A percentile compares a stretch with the other conserved stretches of the same genome.
phyloP scores from a whole-genome alignment of 2,888 invertebrate genomes.

The Eupithecia centaureata region DNA sequence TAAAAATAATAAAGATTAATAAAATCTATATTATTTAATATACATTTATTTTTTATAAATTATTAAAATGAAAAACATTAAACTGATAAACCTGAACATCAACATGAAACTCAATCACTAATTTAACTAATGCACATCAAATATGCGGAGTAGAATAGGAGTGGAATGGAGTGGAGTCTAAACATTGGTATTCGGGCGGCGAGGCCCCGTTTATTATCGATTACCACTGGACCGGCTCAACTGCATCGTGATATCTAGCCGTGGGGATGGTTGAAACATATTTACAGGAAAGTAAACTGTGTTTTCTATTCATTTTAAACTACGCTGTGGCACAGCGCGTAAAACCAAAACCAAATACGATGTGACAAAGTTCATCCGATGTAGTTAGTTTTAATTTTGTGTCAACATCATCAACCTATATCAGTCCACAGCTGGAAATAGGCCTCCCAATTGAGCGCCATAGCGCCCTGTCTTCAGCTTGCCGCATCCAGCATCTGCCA shows the following conservation, averaged over 20 bases:
- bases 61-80: neutral
- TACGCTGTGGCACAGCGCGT: too few species aligned
- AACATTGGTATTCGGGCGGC: slow-evolving; percentile 30
- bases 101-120: slow-evolving; percentile 6
- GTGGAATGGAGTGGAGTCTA: slow-evolving; percentile 24
- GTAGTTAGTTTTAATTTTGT: too few species aligned
- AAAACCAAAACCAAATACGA: too few species aligned
- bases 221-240: slow-evolving; percentile 21
- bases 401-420: too few species aligned
- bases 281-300: neutral
- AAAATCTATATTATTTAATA: too few species aligned
- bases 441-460: too few species aligned
- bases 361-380: too few species aligned
- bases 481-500: too few species aligned
- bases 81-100: neutral
- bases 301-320: too few species aligned
- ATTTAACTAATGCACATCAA: slow-evolving; percentile 8
- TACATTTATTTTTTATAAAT: neutral
- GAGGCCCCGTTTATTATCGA: slow-evolving; percentile 31
- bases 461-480: too few species aligned
- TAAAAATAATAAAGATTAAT: too few species aligned
- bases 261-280: slow-evolving; percentile 6
- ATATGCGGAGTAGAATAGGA: neutral
- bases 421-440: too few species aligned
- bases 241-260: slow-evolving; percentile 24